These are phyloP conservation scores for Brachylomia viminalis DNA, from an alignment of 2,888 invertebrate species.

Conservation along the genomic window DNA sequence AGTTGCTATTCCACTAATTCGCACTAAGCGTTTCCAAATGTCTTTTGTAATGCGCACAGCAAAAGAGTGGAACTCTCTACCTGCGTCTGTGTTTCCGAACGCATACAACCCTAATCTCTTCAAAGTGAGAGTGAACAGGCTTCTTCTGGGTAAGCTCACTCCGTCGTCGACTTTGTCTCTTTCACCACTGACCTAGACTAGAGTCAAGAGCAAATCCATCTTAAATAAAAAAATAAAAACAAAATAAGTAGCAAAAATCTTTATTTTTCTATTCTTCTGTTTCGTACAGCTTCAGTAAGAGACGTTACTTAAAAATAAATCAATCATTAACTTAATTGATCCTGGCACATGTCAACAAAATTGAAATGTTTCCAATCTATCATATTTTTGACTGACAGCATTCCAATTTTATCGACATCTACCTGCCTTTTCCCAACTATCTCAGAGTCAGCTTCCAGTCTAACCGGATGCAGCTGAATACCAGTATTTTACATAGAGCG, in stretches of 20 bases:
- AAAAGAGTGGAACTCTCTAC: no score
- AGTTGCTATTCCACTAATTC: no score
- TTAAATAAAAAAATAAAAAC: no score
- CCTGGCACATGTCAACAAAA: not conserved
- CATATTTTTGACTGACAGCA: not conserved
- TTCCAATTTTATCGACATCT: not conserved
- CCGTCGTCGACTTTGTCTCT: no score
- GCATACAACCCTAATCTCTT: no score
- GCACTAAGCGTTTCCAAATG: no score
- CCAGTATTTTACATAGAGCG: not conserved
- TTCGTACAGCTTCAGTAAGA: not conserved
- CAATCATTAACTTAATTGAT: not conserved
- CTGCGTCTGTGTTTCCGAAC: no score
- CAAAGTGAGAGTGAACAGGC: no score
- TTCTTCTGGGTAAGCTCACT: no score
- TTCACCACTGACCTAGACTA: no score
- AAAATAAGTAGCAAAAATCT: not conserved
- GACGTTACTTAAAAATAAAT: not conserved
- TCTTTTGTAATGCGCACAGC: no score
- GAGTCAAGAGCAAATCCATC: no score
- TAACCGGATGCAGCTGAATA: not conserved
- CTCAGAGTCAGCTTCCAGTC: not conserved
- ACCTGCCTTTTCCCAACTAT: not conserved
- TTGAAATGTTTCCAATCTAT: not conserved
- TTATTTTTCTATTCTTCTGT: not conserved